These are phyloP conservation scores for Agapornis canus DNA, from an alignment of 2,797 vertebrate species.

Conservation along the genomic window DNA sequence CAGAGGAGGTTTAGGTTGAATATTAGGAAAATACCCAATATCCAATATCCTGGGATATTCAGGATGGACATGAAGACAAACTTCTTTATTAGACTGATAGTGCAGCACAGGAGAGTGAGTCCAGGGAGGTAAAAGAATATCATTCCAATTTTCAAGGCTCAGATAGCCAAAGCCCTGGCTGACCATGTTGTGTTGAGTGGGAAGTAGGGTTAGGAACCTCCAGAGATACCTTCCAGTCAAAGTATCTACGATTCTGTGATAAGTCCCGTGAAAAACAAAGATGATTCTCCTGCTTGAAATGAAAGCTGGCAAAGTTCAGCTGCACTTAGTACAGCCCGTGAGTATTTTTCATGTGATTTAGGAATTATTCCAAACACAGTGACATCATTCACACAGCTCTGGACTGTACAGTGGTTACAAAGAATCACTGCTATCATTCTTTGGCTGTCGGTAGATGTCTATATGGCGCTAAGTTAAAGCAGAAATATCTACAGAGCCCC, in stretches of 20 bases:
- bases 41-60: not conserved
- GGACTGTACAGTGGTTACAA: not conserved
- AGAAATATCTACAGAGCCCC: not conserved
- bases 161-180: not conserved
- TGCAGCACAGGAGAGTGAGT: not conserved
- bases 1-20: not conserved
- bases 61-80: not conserved
- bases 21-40: not conserved
- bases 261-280: not conserved
- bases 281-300: slow-evolving; percentile 7
- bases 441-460: not conserved
- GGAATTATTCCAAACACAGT: slow-evolving; percentile 37
- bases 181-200: not conserved
- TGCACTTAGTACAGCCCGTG: slow-evolving; percentile 11
- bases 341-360: slow-evolving; percentile 68
- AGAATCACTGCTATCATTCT: not conserved
- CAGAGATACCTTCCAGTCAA: not conserved
- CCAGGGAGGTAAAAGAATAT: not conserved
- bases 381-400: slow-evolving; percentile 46
- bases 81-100: not conserved
- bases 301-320: slow-evolving; percentile 20
- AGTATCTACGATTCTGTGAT: not conserved
- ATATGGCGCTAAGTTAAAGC: not conserved
- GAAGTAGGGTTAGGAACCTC: not conserved
- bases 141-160: not conserved